Evolutionary conservation across 2,888 invertebrate genomes (phyloP).

Genomic region (Noctua janthina): DNA sequence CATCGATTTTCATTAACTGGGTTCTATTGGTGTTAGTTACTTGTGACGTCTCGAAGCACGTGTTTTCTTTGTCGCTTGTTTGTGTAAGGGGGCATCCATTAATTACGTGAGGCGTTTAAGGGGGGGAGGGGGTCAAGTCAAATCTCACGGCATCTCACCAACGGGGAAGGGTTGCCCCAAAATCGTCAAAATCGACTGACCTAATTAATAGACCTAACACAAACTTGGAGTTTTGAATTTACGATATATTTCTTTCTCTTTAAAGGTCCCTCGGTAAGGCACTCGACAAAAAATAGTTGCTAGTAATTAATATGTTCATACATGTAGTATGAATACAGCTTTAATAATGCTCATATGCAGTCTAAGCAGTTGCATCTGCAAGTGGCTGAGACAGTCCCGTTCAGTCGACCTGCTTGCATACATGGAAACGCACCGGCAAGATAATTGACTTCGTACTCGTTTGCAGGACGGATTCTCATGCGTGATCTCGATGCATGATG

Average conservation of each 20-base stretch:
- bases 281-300: constrained; percentile 2
- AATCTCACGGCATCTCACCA: not conserved
- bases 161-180: not conserved
- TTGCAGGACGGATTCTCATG: constrained; percentile 94
- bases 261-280: not conserved
- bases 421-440: not conserved
- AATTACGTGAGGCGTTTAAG: not conserved
- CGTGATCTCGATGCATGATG: constrained; percentile 95
- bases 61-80: not conserved
- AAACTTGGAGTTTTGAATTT: not conserved
- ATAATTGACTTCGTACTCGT: constrained; percentile 10
- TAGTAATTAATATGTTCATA: not conserved
- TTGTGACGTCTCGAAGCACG: not conserved
- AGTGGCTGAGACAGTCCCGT: too few relatives aligned
- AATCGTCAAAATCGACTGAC: not conserved
- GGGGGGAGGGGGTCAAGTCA: not conserved
- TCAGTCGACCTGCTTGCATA: not conserved
- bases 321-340: not conserved
- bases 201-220: not conserved
- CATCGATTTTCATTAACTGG: not conserved
- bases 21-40: not conserved
- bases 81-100: not conserved
- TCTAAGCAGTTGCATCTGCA: not conserved
- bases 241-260: not conserved
- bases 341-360: constrained; percentile 5